Evolutionary conservation across 2,888 invertebrate genomes (phyloP), one percentile per base, ranked within the genome.

Genomic region (Drosophila paranaensis): DNA sequence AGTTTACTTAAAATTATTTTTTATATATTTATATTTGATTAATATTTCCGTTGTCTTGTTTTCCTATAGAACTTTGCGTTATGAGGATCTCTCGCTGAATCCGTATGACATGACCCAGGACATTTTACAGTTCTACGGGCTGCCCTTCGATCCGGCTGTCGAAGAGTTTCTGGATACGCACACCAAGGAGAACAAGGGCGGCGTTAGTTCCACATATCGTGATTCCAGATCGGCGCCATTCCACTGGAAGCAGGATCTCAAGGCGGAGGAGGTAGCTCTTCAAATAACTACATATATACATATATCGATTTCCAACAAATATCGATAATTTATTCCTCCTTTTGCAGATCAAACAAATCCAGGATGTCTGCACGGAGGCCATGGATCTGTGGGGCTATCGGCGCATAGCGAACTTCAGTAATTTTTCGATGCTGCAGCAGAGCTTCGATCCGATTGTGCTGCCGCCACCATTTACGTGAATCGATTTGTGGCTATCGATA

Each of bases 211-310:
- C 89, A 97, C 97, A 42, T 97, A 95, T 93, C 94, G 97, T 66
- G 95, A 97, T 91, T 96, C 97, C n/a, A 96, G 96, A 90, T 95
- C 95, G 64, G 96, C 97, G 76, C 97, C 97, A 75, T 97, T 97
- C 92, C 96, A 96, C 92, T 97, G 97, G 97, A 95, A 95, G 84
- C 95, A 94, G 74, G 96, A 96, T 90, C 93, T 97, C 69, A 95
- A 95, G 79, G 95, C 94, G 81, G 94, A 95, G 54, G 96, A 96
- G 92, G 96, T 97, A 62, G 64, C 70, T 48, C 6, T 2, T 2
- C 25, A 2, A 4, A 35, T 13, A 13, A 20, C 3, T 3, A n/a
- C n/a, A 35, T 16, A 48, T 0, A 30, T 20, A 37, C 27, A 39
- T 40, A 13, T 37, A 53, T 14, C 10, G 25, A 39, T 53, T 10